These are phyloP conservation scores for Marmota flaviventris DNA, from an alignment of 2,113 vertebrate genomes.

Conservation along the genomic window DNA sequence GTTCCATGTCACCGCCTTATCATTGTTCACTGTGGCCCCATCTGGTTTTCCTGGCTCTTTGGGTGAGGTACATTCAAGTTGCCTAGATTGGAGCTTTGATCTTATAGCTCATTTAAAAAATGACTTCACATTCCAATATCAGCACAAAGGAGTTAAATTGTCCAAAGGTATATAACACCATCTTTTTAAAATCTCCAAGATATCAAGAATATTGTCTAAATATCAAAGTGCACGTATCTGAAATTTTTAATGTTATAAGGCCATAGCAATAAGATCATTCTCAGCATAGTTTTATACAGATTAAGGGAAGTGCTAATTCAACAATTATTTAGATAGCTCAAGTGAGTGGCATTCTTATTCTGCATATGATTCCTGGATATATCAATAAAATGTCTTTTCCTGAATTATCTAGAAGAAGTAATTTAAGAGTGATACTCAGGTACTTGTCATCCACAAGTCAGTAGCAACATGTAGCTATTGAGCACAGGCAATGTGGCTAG, in stretches of 20 bases:
- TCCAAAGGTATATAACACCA: background rate
- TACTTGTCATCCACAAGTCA: background rate
- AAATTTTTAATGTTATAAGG: background rate
- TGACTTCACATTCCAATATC: background rate
- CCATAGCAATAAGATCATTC: background rate
- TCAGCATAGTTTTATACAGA: background rate
- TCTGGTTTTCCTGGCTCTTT: background rate
- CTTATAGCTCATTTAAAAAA: background rate
- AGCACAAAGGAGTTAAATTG: background rate
- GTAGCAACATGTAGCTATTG: background rate
- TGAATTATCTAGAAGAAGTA: background rate
- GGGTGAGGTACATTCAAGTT: fast-evolving
- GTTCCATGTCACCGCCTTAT: background rate
- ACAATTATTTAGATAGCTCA: background rate
- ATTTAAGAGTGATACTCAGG: background rate
- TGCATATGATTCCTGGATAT: background rate
- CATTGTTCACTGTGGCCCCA: fast-evolving
- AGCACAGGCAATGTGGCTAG: background rate
- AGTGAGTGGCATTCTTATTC: background rate
- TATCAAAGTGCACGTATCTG: background rate
- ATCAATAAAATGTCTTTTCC: background rate
- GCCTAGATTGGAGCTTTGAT: background rate
- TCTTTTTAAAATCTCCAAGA: background rate
- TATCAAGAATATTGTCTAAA: background rate
- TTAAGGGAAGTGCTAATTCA: background rate